phyloP scores from a whole-genome alignment of 2,888 invertebrate genomes.

The Chouioia cunea region DNA sequence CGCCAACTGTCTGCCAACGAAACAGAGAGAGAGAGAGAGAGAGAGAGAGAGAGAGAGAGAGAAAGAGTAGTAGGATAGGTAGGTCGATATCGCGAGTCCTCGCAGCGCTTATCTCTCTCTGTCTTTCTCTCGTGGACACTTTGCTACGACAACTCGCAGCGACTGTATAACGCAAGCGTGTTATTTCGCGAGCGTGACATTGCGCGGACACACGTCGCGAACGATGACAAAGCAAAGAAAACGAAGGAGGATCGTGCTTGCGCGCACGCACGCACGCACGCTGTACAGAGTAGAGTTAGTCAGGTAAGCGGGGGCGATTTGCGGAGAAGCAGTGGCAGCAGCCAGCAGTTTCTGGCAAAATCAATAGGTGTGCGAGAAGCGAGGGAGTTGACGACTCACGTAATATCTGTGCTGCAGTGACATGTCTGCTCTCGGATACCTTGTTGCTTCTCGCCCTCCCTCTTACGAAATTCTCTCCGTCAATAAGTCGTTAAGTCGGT shows the following conservation, averaged over 20 bases:
- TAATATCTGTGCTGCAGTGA: slow-evolving; percentile 67
- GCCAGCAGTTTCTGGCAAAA: slow-evolving; percentile 6
- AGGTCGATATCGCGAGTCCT: too few species aligned
- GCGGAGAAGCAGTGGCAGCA: background rate
- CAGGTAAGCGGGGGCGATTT: too few species aligned
- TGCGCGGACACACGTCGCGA: background rate
- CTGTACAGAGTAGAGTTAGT: too few species aligned
- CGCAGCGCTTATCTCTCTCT: too few species aligned
- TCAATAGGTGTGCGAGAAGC: slow-evolving; percentile 8
- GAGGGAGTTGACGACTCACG: slow-evolving; percentile 57
- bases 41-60: background rate
- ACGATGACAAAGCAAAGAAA: too few species aligned
- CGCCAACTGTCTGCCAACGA: too few species aligned
- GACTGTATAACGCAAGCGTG: too few species aligned
- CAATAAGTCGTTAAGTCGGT: background rate
- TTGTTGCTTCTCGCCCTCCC: slow-evolving; percentile 1
- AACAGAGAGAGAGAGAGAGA: too few species aligned
- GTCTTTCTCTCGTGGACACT: too few species aligned
- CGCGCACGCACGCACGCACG: too few species aligned
- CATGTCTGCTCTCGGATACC: slow-evolving; percentile 54
- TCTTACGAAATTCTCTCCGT: background rate
- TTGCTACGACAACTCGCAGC: too few species aligned
- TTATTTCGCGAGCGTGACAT: slow-evolving; percentile 3
- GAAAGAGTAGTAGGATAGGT: slow-evolving; percentile 11
- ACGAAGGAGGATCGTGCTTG: too few species aligned